Evolutionary conservation across 2,113 vertebrate genomes (phyloP), one percentile per base, ranked within the genome.

Genomic region (Oncorhynchus mykiss): DNA sequence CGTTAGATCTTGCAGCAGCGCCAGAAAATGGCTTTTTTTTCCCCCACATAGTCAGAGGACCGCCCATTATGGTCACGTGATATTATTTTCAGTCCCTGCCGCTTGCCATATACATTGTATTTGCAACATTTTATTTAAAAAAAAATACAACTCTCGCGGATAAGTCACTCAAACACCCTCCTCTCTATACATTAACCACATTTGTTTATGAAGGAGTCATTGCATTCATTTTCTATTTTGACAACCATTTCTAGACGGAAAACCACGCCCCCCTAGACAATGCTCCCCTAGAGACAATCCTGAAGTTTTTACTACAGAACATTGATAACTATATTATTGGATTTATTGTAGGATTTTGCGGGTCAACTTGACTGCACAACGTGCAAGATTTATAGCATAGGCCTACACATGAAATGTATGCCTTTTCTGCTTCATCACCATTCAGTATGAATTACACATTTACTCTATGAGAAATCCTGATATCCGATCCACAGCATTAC

Each of bases 11-110:
- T 89, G 90, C 90, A 91, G 91, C 88, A 91, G 89, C 91, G 89
- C 92, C 91, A 92, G 91, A 93, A 93, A 92, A 93, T 92, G 91
- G 91, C 89, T 92, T 92, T 91, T 91, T 84, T 77, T 84, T 89
- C 91, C 88, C 51, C 88, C 88, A 87, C 87, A 75, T 87, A 87
- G 90, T 89, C 88, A 85, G 89, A 91, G 91, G 92, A 93, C 92
- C 84, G 91, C 92, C 92, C 92, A 92, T 89, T 92, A 89, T 89
- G 85, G 78, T 92, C 92, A 93, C 92, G 92, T 93, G 92, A 89
- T 76, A 85, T 90, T 91, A 92, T 93, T 92, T 91, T 91, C 66
- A 88, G 91, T 88, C 88, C 89, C 89, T 89, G 59, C 78, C 39
- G 34, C 34, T 6, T 39, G 39, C 39, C 39, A 39, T 39, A 9